Percentiles rank a stretch among this genome's conserved stretches.
Evolutionary conservation across 35 echinoderm and acorn worm genomes (phyloP).

Genomic region (Strongylocentrotus purpuratus): DNA sequence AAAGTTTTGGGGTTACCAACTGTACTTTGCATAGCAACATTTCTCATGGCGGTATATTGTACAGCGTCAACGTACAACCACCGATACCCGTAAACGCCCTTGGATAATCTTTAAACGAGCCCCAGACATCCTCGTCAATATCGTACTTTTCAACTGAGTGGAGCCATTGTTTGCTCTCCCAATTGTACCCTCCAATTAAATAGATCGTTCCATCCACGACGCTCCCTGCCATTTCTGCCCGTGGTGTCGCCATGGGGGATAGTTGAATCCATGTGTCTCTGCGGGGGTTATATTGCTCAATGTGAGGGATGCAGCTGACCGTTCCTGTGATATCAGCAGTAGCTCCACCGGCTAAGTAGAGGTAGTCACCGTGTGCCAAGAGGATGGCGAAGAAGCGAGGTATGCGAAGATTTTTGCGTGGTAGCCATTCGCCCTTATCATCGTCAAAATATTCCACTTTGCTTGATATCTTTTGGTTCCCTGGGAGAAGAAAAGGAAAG

Average conservation of each 20-base stretch:
- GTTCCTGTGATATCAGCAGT: constrained; percentile 60
- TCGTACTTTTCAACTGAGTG: constrained; percentile 85
- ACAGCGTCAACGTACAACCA: constrained; percentile 77
- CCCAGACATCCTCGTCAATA: constrained; percentile 69
- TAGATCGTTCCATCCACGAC: constrained; percentile 75
- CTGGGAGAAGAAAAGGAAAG: constrained; percentile 17
- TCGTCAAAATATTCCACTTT: constrained; percentile 81
- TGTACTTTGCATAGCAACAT: too few relatives aligned
- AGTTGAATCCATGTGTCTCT: constrained; percentile 81
- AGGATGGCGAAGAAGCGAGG: constrained; percentile 89
- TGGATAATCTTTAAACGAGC: constrained; percentile 58
- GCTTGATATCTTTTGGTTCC: constrained; percentile 75
- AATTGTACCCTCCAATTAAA: constrained; percentile 89
- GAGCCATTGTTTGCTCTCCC: constrained; percentile 85
- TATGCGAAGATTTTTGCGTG: constrained; percentile 46
- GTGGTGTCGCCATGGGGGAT: constrained; percentile 60
- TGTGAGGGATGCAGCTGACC: constrained; percentile 68
- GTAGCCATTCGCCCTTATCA: constrained; percentile 66
- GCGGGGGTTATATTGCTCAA: constrained; percentile 74
- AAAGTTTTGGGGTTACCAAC: not conserved
- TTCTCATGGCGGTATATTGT: constrained; percentile 60
- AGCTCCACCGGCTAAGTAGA: constrained; percentile 89
- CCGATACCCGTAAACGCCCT: constrained; percentile 84
- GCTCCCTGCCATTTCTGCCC: constrained; percentile 78
- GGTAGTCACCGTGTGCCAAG: constrained; percentile 62